phyloP scores from a whole-genome alignment of 2,113 vertebrate species.

The Calypte anna region DNA sequence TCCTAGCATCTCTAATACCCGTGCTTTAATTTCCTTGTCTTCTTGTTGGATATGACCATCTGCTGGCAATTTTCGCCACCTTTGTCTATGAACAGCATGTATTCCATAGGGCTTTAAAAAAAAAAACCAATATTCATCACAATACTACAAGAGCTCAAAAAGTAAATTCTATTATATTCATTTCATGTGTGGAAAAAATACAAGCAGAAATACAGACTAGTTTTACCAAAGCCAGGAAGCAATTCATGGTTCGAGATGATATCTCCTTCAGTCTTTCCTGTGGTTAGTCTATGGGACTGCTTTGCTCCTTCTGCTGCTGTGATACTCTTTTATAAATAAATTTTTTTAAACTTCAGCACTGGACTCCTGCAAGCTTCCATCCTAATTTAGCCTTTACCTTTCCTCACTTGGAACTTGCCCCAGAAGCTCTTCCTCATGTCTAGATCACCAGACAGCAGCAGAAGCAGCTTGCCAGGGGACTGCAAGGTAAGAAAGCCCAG shows the following conservation, averaged over 20 bases:
- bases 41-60: neutral
- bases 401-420: neutral
- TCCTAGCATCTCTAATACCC: neutral
- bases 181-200: neutral
- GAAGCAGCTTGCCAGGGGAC: neutral
- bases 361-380: neutral
- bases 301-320: neutral
- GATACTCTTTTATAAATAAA: neutral
- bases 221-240: neutral
- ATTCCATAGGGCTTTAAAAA: neutral
- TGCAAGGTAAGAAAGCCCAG: neutral
- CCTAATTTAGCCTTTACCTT: neutral
- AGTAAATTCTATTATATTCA: neutral
- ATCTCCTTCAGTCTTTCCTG: neutral
- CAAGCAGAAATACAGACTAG: neutral
- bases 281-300: neutral
- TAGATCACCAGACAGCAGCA: neutral
- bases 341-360: no score
- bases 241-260: neutral
- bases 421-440: neutral
- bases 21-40: slow-evolving; percentile 7
- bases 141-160: neutral
- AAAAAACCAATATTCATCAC: neutral
- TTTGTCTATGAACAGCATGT: neutral
- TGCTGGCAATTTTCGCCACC: neutral